A percentile compares a stretch with the other conserved stretches of the same genome.
phyloP scores from a whole-genome alignment of 2,797 vertebrate genomes.

The Emys orbicularis region DNA sequence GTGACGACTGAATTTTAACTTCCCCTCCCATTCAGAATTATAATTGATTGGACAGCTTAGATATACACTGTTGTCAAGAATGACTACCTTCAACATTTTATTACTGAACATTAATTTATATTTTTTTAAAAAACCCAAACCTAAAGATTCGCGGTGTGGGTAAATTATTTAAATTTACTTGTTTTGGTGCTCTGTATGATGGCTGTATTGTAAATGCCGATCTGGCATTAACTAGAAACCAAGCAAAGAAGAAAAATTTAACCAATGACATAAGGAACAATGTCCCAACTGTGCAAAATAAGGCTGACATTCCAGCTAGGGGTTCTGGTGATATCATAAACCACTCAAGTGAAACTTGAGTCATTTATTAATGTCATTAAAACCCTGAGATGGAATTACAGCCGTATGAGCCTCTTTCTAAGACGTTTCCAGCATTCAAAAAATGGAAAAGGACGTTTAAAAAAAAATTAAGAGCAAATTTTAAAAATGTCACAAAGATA shows the following conservation, averaged over 20 bases:
- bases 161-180: neutral
- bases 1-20: conserved; percentile 21
- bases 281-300: neutral
- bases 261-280: neutral
- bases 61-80: conserved; percentile 23
- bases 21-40: conserved; percentile 53
- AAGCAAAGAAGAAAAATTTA: neutral
- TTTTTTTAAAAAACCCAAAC: neutral
- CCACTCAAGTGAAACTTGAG: neutral
- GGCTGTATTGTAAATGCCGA: neutral
- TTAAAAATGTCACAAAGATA: neutral
- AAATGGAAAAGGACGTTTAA: neutral
- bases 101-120: conserved; percentile 1
- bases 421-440: neutral
- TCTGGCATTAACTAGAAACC: neutral
- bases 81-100: neutral
- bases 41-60: conserved; percentile 33
- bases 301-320: neutral
- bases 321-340: neutral
- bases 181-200: neutral
- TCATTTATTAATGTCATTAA: conserved; percentile 6
- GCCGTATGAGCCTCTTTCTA: neutral
- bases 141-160: neutral
- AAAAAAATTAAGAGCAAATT: neutral
- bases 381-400: conserved; percentile 26